Conservation (phyloP, 2,888 invertebrate genomes). For the Poecilobothrus nobilitatus region DNA sequence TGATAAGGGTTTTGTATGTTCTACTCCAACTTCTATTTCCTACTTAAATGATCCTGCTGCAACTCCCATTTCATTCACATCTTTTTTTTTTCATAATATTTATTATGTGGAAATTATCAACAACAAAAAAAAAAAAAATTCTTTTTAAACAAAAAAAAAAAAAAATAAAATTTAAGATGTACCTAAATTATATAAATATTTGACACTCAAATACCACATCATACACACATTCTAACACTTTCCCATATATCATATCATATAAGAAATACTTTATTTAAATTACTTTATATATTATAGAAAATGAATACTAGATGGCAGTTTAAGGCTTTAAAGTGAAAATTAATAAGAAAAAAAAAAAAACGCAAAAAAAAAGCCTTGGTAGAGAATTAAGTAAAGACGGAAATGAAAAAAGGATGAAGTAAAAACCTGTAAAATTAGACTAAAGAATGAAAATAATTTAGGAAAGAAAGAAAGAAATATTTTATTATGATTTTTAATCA, state of each 20-base stretch:
- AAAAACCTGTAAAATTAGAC: too few relatives aligned
- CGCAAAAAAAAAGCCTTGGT: neutral
- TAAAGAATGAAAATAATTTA: too few relatives aligned
- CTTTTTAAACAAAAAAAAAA: neutral
- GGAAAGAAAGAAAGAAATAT: neutral
- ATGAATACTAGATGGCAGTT: too few relatives aligned
- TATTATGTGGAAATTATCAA: too few relatives aligned
- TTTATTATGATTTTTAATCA: constrained; percentile 2
- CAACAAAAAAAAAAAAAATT: too few relatives aligned
- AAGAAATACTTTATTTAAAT: too few relatives aligned
- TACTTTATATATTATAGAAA: too few relatives aligned
- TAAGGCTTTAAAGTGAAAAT: neutral
- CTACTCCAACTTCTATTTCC: neutral
- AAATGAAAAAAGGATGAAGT: too few relatives aligned
- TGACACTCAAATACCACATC: neutral
- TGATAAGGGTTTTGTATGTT: neutral
- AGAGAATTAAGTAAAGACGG: too few relatives aligned
- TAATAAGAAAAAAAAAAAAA: neutral
- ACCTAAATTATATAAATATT: constrained; percentile 6
- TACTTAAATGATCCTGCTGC: neutral
- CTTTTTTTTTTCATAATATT: too few relatives aligned
- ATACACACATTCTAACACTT: neutral
- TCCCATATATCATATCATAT: too few relatives aligned
- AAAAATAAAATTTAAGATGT: neutral
- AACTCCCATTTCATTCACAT: too few relatives aligned